phyloP scores from a whole-genome alignment of 2,797 vertebrate species.

The Neosilurus mollespiculum region DNA sequence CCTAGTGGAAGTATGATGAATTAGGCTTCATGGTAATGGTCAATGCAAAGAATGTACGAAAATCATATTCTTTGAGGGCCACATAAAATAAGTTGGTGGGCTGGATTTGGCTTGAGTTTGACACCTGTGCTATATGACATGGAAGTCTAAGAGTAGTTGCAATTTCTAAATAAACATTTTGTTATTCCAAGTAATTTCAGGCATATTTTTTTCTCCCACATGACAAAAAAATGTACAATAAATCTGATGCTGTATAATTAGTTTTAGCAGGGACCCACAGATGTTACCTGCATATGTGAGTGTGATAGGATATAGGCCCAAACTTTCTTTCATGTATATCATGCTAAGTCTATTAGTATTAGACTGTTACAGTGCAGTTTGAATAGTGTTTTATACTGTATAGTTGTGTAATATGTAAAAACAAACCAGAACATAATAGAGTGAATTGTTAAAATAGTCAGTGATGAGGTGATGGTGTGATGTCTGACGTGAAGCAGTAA shows the following conservation, averaged over 20 bases:
- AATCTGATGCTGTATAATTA: background rate
- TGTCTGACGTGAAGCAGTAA: background rate
- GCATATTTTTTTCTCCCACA: background rate
- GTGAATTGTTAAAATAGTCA: background rate
- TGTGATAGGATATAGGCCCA: background rate
- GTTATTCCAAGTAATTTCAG: background rate
- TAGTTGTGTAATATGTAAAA: background rate
- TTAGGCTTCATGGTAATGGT: too few species aligned
- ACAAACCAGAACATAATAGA: background rate
- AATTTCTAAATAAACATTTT: background rate
- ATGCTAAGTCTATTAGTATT: background rate
- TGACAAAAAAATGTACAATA: background rate
- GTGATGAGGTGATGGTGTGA: background rate
- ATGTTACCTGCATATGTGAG: background rate
- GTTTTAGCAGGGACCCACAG: background rate
- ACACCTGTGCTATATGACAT: too few species aligned
- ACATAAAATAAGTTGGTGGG: too few species aligned
- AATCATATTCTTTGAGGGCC: too few species aligned
- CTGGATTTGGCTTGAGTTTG: too few species aligned
- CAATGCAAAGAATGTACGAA: too few species aligned
- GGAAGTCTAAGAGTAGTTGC: background rate
- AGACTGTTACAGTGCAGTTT: background rate
- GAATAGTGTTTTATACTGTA: background rate
- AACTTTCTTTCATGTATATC: background rate
- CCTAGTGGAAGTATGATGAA: too few species aligned